Conservation (phyloP, 2,888 invertebrate genomes). For the Hedychridium roseum region DNA sequence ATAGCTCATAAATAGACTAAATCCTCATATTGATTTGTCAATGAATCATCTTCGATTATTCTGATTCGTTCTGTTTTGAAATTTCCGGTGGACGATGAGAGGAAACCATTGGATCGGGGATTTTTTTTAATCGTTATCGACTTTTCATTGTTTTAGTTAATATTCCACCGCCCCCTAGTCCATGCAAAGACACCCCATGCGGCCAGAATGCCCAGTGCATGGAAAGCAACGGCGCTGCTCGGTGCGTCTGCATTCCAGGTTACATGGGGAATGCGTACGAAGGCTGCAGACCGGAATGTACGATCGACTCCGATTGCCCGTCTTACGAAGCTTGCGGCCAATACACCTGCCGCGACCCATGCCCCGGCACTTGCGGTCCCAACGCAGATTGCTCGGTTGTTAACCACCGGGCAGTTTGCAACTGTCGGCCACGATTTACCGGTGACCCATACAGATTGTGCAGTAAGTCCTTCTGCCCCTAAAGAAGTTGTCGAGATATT, state of each 20-base stretch:
- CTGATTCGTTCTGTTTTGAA: no score
- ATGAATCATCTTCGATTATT: background rate
- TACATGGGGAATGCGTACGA: constrained; percentile 75
- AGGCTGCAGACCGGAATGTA: constrained; percentile 81
- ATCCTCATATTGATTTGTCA: background rate
- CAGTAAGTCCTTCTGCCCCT: no score
- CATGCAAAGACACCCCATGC: constrained; percentile 68
- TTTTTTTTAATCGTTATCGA: background rate
- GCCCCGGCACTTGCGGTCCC: constrained; percentile 78
- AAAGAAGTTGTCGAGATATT: no score
- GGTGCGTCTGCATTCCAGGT: constrained; percentile 68
- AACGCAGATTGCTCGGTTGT: constrained; percentile 78
- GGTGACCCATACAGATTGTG: constrained; percentile 80
- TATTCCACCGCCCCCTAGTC: constrained; percentile 33
- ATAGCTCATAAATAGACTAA: no score
- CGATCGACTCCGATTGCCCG: constrained; percentile 72
- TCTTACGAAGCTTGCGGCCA: constrained; percentile 72
- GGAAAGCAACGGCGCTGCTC: constrained; percentile 73
- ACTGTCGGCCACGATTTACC: constrained; percentile 71
- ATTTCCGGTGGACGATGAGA: no score
- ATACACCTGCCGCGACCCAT: constrained; percentile 81
- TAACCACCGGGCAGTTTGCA: constrained; percentile 79
- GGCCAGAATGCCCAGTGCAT: constrained; percentile 65
- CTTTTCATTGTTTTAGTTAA: constrained; percentile 3
- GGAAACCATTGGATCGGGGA: background rate